Conservation (phyloP, 2,797 vertebrate genomes). For the Enteromius afrohamiltoni region DNA sequence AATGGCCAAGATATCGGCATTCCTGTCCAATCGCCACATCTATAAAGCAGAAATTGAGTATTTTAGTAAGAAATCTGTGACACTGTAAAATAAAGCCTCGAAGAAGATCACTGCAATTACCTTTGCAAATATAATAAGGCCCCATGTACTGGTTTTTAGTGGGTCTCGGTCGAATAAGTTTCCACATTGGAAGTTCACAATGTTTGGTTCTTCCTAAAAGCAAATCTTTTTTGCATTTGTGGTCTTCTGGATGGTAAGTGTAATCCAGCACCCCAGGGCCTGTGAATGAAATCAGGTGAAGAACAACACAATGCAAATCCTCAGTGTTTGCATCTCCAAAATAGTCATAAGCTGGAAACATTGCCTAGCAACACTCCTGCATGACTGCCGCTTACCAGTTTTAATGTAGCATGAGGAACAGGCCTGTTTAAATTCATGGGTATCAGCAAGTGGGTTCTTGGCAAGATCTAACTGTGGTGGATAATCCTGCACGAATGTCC, state of each 20-base stretch:
- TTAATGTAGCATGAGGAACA: constrained; percentile 89
- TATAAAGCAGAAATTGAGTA: constrained; percentile 64
- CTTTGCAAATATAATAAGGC: constrained; percentile 99
- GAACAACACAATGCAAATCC: background rate
- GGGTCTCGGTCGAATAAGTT: constrained; percentile 93
- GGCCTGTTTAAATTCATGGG: constrained; percentile 92
- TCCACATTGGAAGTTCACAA: constrained; percentile 87
- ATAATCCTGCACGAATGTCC: constrained; percentile 69
- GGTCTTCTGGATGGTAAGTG: constrained; percentile 84
- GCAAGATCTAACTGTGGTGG: constrained; percentile 74
- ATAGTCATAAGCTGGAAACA: background rate
- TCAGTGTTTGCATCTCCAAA: constrained; percentile 5
- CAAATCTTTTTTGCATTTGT: constrained; percentile 97
- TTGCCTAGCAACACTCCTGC: constrained; percentile 11
- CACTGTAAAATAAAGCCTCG: background rate
- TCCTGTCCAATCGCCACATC: constrained; percentile 93
- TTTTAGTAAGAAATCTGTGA: background rate
- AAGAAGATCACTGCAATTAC: constrained; percentile 67
- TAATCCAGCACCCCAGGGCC: constrained; percentile 90
- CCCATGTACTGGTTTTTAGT: constrained; percentile 97
- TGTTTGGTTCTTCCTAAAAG: constrained; percentile 90
- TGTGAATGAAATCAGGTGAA: constrained; percentile 59
- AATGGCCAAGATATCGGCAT: constrained; percentile 92
- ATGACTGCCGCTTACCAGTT: constrained; percentile 81
- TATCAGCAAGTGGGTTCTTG: constrained; percentile 91